phyloP scores from a whole-genome alignment of 2,888 invertebrate genomes.

The Stenolophus ochropezus region DNA sequence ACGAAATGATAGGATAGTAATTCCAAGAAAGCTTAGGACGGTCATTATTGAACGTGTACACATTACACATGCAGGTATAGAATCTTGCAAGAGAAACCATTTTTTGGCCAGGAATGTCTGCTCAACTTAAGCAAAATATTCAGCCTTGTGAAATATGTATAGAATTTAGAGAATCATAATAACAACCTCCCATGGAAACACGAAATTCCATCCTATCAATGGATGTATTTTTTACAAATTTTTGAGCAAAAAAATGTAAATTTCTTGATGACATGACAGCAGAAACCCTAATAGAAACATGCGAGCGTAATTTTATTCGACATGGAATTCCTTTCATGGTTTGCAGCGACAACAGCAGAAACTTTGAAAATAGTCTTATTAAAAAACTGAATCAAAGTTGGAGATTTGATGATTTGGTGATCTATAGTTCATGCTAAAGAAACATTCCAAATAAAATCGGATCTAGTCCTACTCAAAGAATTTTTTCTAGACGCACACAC shows the following conservation, averaged over 20 bases:
- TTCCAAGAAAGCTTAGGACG: slow-evolving; percentile 1
- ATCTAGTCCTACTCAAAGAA: no score
- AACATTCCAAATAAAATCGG: slow-evolving; percentile 64
- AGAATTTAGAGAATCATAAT: neutral
- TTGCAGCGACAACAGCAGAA: slow-evolving; percentile 2
- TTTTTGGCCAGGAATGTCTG: slow-evolving; percentile 19
- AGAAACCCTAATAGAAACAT: slow-evolving; percentile 10
- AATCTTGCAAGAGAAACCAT: slow-evolving; percentile 8
- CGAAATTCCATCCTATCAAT: neutral
- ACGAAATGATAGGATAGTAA: neutral
- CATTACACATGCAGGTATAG: slow-evolving; percentile 1
- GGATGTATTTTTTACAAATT: slow-evolving; percentile 26
- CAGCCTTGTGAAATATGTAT: neutral
- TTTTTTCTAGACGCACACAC: slow-evolving; percentile 60
- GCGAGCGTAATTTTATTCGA: neutral
- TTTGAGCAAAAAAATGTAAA: slow-evolving; percentile 43
- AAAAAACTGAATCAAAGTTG: slow-evolving; percentile 61
- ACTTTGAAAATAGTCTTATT: slow-evolving; percentile 51
- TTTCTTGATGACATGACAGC: slow-evolving; percentile 58
- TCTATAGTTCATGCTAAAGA: slow-evolving; percentile 56
- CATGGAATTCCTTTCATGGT: neutral
- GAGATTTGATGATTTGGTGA: slow-evolving; percentile 61
- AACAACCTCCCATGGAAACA: neutral
- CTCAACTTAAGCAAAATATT: neutral
- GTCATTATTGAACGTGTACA: slow-evolving; percentile 2